Conservation (phyloP, 1,140 invertebrate species). For the Paraescarpia echinospica region DNA sequence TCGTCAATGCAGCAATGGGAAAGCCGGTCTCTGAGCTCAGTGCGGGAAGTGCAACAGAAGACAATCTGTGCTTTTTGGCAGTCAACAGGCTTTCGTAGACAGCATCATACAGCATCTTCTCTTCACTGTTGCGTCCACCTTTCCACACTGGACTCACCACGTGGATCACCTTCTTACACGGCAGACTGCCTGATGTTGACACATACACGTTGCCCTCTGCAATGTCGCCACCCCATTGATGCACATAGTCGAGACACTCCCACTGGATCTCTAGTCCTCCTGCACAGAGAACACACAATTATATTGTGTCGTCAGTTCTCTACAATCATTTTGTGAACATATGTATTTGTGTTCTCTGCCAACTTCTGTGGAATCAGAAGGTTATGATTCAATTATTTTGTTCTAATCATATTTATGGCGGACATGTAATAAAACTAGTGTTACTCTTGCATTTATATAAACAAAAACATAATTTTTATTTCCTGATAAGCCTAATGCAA, state of each 20-base stretch:
- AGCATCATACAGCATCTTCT: neutral
- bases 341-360: neutral
- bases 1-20: neutral
- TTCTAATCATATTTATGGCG: neutral
- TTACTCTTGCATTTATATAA: neutral
- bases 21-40: conserved; percentile 35
- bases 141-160: neutral
- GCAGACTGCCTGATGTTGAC: neutral
- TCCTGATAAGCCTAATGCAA: neutral
- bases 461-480: neutral
- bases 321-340: neutral
- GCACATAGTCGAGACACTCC: conserved; percentile 33
- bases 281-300: neutral
- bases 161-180: neutral
- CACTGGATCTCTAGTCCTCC: conserved; percentile 31
- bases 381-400: neutral
- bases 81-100: neutral
- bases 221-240: conserved; percentile 22
- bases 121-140: neutral
- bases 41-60: conserved; percentile 36
- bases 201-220: conserved; percentile 28
- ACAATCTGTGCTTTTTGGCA: conserved; percentile 12
- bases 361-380: neutral
- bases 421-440: neutral
- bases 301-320: neutral